Evolutionary conservation across 2,888 invertebrate species (phyloP).

Genomic region (Dysmachus trigonus): DNA sequence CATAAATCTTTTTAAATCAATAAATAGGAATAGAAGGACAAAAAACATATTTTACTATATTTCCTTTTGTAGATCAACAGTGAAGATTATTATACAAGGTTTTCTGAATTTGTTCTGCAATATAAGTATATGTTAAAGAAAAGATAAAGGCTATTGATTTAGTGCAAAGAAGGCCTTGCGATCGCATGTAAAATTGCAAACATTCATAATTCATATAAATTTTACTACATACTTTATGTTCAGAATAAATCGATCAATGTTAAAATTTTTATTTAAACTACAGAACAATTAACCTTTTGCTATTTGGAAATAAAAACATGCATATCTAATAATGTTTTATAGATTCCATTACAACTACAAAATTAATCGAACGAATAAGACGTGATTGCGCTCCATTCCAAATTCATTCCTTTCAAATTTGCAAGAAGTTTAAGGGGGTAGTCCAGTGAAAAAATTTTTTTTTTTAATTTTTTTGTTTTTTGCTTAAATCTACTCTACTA

Average conservation of each 20-base stretch:
- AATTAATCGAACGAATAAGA: not conserved
- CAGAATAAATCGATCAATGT: not conserved
- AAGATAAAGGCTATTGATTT: not conserved
- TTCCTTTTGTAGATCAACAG: not conserved
- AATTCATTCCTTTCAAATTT: not conserved
- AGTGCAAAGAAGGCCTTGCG: too few relatives aligned
- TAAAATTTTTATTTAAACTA: not conserved
- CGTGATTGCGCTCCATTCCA: not conserved
- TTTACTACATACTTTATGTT: not conserved
- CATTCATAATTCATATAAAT: not conserved
- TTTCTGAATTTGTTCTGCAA: not conserved
- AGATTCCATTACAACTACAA: not conserved
- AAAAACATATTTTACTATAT: not conserved
- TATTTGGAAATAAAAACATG: not conserved
- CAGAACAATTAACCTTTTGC: not conserved
- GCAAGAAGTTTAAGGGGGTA: too few relatives aligned
- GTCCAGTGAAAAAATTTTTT: too few relatives aligned
- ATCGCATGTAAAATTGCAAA: not conserved
- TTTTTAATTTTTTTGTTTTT: too few relatives aligned
- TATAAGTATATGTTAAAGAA: not conserved
- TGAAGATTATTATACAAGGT: not conserved
- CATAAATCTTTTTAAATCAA: not conserved
- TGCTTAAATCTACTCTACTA: too few relatives aligned
- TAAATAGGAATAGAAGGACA: not conserved
- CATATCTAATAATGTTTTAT: not conserved